These are phyloP conservation scores for Drosophila niveifrons DNA, from an alignment of 2,888 invertebrate genomes.

Conservation along the genomic window DNA sequence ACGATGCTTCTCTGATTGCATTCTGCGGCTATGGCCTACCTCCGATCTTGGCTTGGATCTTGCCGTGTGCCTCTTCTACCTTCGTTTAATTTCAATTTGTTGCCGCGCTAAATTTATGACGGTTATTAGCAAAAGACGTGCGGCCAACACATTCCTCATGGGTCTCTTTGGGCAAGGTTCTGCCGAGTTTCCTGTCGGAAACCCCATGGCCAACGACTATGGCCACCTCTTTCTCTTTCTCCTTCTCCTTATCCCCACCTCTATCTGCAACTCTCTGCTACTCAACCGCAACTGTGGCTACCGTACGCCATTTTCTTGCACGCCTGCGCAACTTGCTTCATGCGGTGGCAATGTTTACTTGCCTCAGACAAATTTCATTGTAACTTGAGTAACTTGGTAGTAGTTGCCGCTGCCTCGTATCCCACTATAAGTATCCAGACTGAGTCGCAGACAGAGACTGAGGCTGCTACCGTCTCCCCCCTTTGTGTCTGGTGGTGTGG, in stretches of 20 bases:
- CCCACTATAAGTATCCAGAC: slow-evolving; percentile 1
- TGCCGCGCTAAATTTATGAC: slow-evolving; percentile 83
- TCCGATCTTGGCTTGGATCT: slow-evolving; percentile 31
- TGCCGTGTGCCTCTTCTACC: slow-evolving; percentile 47
- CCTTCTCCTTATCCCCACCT: neutral
- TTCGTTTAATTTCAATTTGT: slow-evolving; percentile 84
- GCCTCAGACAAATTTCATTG: slow-evolving; percentile 81
- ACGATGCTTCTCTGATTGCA: slow-evolving; percentile 72
- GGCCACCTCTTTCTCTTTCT: neutral
- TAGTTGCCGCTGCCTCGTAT: slow-evolving; percentile 13
- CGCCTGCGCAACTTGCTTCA: slow-evolving; percentile 72
- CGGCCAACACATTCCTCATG: slow-evolving; percentile 77
- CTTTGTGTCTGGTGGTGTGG: slow-evolving; percentile 48
- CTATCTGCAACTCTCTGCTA: neutral
- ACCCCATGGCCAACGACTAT: slow-evolving; percentile 50
- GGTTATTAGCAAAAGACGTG: slow-evolving; percentile 84
- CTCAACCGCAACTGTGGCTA: slow-evolving; percentile 57
- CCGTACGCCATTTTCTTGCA: slow-evolving; percentile 75
- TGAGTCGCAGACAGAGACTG: neutral
- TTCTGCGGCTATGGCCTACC: slow-evolving; percentile 54
- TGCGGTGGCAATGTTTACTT: slow-evolving; percentile 77
- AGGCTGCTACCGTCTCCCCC: neutral
- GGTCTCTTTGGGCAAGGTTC: slow-evolving; percentile 22
- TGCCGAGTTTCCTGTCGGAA: slow-evolving; percentile 64
- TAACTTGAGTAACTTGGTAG: slow-evolving; percentile 84